Evolutionary conservation across 2,888 invertebrate genomes (phyloP).

Genomic region (Teleogryllus oceanicus): DNA sequence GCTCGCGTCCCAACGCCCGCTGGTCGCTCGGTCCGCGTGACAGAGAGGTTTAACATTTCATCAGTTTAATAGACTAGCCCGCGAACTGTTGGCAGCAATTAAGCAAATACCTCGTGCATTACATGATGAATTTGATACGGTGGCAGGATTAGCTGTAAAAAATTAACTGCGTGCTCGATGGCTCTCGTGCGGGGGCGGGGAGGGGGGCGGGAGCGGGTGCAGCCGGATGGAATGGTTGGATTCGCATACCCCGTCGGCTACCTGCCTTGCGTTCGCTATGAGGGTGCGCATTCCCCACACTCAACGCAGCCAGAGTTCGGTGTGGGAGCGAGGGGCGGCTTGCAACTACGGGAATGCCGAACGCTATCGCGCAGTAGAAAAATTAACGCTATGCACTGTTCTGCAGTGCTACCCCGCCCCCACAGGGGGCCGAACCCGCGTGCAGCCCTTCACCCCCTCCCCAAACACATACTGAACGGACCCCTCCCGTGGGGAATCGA

Average conservation of each 20-base stretch:
- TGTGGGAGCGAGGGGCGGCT: not conserved
- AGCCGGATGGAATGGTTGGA: not conserved
- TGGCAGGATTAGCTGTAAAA: not conserved
- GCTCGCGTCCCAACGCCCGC: not conserved
- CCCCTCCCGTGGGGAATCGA: not conserved
- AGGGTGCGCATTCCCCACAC: no score
- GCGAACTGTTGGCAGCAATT: not conserved
- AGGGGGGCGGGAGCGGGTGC: not conserved
- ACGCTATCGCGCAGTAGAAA: not conserved
- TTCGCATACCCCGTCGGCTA: not conserved
- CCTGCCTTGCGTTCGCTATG: no score
- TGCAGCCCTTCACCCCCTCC: not conserved
- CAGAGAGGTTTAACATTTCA: conserved; percentile 9
- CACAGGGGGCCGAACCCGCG: not conserved
- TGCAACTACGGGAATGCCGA: conserved; percentile 5
- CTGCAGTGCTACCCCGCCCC: not conserved
- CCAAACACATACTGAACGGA: not conserved
- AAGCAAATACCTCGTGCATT: conserved; percentile 18
- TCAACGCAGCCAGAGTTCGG: no score
- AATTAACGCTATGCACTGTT: not conserved
- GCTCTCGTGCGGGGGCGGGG: no score
- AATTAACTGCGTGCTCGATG: not conserved
- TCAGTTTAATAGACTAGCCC: conserved; percentile 12
- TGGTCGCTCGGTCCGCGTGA: not conserved
- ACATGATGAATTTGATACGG: conserved; percentile 10